Base-by-base conservation (phyloP, 1,140 invertebrate genomes). In the Semibalanus balanoides region DNA sequence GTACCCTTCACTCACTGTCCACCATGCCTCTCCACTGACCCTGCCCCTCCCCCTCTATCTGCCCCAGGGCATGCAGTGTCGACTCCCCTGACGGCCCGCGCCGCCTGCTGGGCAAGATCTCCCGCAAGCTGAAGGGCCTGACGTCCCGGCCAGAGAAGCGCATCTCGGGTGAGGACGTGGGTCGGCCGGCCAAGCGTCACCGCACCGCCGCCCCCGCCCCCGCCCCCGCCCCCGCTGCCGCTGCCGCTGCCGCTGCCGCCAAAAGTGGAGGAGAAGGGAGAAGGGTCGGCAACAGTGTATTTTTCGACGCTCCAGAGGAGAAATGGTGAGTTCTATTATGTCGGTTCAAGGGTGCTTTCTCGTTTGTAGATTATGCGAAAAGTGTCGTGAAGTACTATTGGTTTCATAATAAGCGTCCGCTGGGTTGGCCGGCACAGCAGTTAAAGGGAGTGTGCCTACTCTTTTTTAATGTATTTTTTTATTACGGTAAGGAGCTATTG, bases 31-130 rank as follows among this genome's bases (percentile, higher is more conserved):
- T 73, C 27, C 74, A 25, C 40, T 73, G n/a, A n/a, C 35, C 17
- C 5, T 40, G 35, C 35, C 35, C 76, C 64, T 19, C 30, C 70
- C 70, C 30, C 40, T 75, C 74, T 75, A 28, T 28, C 75, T 30
- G 28, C 25, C 9, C 29, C 64, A 73, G 31, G 14, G 27, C 51
- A 25, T 0, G 70, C 43, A 29, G 70, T 25, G 29, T 75, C 22
- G 29, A 75, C 43, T 70, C 31, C 70, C 31, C 19, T 74, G 19
- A 75, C 51, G 69, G 25, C 70, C 70, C 74, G 74, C 29, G 69
- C 72, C 43, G 73, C 75, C n/a, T 69, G 17, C 73, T 72, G 30
- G 51, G 40, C 31, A 30, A 74, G 31, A 75, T 51, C n/a, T 77
- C 76, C 19, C 73, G 72, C 29, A 73, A 51, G 28, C 51, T 31